Conservation (phyloP, 1,140 invertebrate genomes). For the Hermetia illucens region DNA sequence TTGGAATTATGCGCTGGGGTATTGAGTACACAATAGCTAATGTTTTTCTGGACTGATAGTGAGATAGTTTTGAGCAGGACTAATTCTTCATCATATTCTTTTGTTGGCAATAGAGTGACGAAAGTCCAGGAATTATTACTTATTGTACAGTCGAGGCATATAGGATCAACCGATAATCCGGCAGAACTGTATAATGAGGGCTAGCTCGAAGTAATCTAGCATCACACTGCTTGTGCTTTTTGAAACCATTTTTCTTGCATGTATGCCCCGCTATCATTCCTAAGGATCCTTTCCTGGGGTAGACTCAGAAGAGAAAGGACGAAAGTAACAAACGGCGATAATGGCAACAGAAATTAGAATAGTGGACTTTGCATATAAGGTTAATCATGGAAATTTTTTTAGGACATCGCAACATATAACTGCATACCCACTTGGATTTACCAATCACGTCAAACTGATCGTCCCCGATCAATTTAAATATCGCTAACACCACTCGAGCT, state of each 20-base stretch:
- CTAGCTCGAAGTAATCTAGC: not conserved
- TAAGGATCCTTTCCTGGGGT: not conserved
- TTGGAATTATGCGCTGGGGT: conserved; percentile 11
- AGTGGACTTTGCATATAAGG: not conserved
- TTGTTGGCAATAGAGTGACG: conserved; percentile 17
- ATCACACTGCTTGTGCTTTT: conserved; percentile 3
- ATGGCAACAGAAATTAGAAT: not conserved
- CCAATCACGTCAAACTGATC: not conserved
- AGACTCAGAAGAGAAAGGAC: not conserved
- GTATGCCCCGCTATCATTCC: not conserved
- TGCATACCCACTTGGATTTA: not conserved
- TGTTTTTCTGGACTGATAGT: conserved; percentile 7
- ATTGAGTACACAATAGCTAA: conserved; percentile 3
- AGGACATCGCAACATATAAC: not conserved
- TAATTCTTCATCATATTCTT: conserved; percentile 6
- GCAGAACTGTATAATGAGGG: conserved; percentile 12
- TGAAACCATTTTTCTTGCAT: not conserved
- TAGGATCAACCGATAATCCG: conserved; percentile 13
- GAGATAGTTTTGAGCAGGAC: conserved; percentile 8
- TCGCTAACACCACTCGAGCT: not conserved
- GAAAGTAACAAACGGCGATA: not conserved
- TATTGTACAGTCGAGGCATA: conserved; percentile 13
- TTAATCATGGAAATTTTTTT: conserved; percentile 3
- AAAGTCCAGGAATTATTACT: conserved; percentile 12
- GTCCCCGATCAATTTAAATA: not conserved